These are phyloP conservation scores for Buphagus erythrorhynchus DNA, from an alignment of 2,797 vertebrate species.

Conservation along the genomic window DNA sequence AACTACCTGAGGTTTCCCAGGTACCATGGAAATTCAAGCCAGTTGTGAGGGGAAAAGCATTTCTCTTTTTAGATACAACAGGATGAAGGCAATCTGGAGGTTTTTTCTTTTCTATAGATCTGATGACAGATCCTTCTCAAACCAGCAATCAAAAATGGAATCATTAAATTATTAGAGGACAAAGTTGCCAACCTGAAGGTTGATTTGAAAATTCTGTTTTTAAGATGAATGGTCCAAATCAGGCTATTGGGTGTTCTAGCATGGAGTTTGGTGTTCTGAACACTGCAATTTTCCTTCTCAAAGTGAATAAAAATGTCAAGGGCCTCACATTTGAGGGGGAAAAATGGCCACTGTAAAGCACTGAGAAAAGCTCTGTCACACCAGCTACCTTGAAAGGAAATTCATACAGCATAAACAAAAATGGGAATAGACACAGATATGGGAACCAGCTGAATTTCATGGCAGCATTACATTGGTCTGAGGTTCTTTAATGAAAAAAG, in stretches of 20 bases:
- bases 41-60: not conserved
- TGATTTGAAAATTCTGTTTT: not conserved
- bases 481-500: not conserved
- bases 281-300: not conserved
- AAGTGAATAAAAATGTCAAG: not conserved
- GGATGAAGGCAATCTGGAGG: not conserved
- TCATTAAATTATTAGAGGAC: not conserved
- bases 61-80: not conserved
- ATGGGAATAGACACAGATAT: not conserved
- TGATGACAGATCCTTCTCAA: not conserved
- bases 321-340: not conserved
- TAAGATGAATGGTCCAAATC: not conserved
- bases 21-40: not conserved
- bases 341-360: not conserved
- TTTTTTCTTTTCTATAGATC: not conserved
- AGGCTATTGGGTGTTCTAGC: not conserved
- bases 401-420: not conserved
- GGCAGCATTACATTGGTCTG: not conserved
- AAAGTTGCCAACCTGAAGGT: not conserved
- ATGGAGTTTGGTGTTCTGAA: not conserved
- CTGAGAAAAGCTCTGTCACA: not conserved
- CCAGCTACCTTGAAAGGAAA: not conserved
- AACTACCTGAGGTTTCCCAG: not conserved
- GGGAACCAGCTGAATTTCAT: not conserved
- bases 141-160: not conserved